Evolutionary conservation across 2,888 invertebrate species (phyloP), one percentile per base, ranked within the genome.

Genomic region (Drosophila sordidula): DNA sequence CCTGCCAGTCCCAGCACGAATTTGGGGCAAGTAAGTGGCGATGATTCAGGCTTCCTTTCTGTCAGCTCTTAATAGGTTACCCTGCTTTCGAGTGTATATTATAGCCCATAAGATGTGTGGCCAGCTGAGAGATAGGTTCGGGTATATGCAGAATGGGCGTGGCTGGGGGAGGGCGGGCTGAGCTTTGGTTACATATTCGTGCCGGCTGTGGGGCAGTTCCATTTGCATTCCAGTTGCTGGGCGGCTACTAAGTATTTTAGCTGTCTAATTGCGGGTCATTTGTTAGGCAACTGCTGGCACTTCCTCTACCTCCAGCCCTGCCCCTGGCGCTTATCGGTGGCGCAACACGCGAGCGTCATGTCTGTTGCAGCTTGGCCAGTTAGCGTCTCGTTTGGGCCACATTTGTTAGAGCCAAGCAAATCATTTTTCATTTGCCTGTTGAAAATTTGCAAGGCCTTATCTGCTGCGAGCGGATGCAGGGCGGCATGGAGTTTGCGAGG

Each of bases 381-480:
- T 57, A 61, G 46, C 78, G 47, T 36, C 25, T 56, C 55, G 55
- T 67, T 67, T 29, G 32, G 11, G 45, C 38, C 45, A 44, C 68
- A 68, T 83, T 78, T 78, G 69, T 81, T 81, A 47, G 49, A 54
- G 44, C 26, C 69, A 29, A 54, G 42, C 62, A 74, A 82, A 86
- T 82, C 74, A 86, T 84, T 88, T 82, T 86, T 84, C 83, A 84
- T 86, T 88, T 74, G 79, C 83, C 77, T 74, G 88, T 75, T 72
- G 32, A 69, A 88, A 82, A 77, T 75, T 70, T 47, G 67, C 77
- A 77, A 71, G 44, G 68, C 74, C 76, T 85, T 79, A 70, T 82
- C 80, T 71, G 45, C 44, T 41, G 47, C 14, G 51, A 25, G 39
- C 25, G 9, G 6, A 8, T 32, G 55, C 0, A 6, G 32, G 34